phyloP scores from a whole-genome alignment of 2,888 invertebrate genomes.

The Graphium colonna region DNA sequence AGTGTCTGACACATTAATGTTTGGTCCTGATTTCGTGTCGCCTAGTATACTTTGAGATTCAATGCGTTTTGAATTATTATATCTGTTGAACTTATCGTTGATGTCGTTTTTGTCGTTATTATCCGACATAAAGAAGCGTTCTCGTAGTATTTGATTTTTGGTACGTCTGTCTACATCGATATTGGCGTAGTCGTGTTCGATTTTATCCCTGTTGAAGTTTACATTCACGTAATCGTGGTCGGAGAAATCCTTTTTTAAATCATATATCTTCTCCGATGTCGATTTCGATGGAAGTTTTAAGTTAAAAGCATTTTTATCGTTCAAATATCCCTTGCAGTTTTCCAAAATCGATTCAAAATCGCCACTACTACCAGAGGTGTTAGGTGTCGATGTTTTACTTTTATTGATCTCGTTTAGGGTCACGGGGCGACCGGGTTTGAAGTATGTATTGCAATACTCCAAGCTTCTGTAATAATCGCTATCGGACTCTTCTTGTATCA shows the following conservation, averaged over 20 bases:
- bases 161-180: constrained; percentile 42
- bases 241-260: constrained; percentile 69
- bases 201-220: constrained; percentile 39
- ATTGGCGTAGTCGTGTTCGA: constrained; percentile 32
- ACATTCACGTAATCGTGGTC: constrained; percentile 65
- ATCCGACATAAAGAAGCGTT: constrained; percentile 56
- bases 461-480: constrained; percentile 72
- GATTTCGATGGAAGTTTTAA: constrained; percentile 62
- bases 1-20: constrained; percentile 62
- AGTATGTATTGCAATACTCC: constrained; percentile 59
- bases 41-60: constrained; percentile 70
- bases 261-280: constrained; percentile 61
- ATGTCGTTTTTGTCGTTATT: constrained; percentile 56
- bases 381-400: constrained; percentile 28
- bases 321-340: constrained; percentile 48
- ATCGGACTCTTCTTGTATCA: constrained; percentile 71
- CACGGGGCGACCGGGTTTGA: constrained; percentile 33
- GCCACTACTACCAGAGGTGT: constrained; percentile 26
- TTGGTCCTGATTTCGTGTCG: constrained; percentile 60
- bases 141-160: constrained; percentile 61
- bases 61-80: constrained; percentile 55
- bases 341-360: constrained; percentile 49
- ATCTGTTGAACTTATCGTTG: constrained; percentile 56
- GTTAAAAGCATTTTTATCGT: constrained; percentile 30
- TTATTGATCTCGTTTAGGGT: constrained; percentile 38